Conservation (phyloP, 2,797 vertebrate species). For the Dendrocincla tyrannina region DNA sequence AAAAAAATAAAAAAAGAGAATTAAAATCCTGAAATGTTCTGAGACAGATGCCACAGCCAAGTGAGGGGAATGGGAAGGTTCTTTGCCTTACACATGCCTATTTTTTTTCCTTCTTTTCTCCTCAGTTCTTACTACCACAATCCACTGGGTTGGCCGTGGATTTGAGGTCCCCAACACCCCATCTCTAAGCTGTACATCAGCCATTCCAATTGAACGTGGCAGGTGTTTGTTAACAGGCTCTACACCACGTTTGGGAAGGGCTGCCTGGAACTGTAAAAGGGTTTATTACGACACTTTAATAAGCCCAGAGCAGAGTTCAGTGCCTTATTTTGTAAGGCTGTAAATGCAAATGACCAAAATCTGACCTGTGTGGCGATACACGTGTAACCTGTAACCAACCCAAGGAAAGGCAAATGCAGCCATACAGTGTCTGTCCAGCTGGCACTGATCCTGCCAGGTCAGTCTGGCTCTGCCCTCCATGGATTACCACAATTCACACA, state of each 20-base stretch:
- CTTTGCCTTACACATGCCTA: not conserved
- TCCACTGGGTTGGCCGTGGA: not conserved
- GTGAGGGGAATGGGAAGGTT: not conserved
- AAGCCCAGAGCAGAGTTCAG: not conserved
- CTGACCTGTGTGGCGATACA: not conserved
- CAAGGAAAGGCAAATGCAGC: not conserved
- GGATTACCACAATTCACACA: not conserved
- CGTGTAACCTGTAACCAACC: not conserved
- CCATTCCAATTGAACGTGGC: slow-evolving; percentile 1
- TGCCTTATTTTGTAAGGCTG: not conserved
- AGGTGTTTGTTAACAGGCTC: slow-evolving; percentile 36
- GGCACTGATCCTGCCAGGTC: not conserved
- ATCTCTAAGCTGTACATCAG: not conserved
- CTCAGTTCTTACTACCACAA: not conserved
- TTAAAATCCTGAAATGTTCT: not conserved
- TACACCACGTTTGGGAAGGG: not conserved
- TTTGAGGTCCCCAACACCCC: too few species aligned
- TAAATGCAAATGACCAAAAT: not conserved
- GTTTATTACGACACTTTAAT: slow-evolving; percentile 2
- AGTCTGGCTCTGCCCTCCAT: not conserved
- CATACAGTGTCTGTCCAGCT: not conserved
- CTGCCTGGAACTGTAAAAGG: not conserved
- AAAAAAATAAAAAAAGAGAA: not conserved
- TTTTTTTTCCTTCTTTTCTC: not conserved
- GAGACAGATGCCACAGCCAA: not conserved